Evolutionary conservation across 1,140 invertebrate genomes (phyloP).

Genomic region (Periplaneta americana): DNA sequence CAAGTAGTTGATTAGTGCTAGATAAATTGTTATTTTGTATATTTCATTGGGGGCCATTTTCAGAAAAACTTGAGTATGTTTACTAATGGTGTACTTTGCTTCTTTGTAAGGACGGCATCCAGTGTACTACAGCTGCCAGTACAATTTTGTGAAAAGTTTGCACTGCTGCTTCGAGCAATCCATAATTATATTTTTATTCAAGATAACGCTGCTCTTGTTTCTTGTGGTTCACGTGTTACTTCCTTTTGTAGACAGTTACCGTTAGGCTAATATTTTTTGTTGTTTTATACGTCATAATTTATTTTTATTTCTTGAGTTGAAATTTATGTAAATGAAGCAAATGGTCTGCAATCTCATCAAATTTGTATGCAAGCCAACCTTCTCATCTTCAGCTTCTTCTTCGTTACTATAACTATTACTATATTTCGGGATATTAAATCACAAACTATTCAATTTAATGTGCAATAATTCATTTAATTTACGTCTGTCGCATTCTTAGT

Average conservation of each 20-base stretch:
- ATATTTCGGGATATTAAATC: not conserved
- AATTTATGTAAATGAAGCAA: not conserved
- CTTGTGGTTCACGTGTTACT: not conserved
- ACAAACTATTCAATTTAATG: not conserved
- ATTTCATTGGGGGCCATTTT: constrained; percentile 14
- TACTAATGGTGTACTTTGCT: constrained; percentile 10
- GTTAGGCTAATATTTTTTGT: not conserved
- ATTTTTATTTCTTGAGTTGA: not conserved
- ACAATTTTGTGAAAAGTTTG: not conserved
- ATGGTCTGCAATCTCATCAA: not conserved
- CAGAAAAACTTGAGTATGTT: constrained; percentile 1
- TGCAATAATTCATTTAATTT: too few relatives aligned
- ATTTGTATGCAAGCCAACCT: not conserved
- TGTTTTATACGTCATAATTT: not conserved
- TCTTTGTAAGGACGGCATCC: not conserved
- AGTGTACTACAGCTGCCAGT: not conserved
- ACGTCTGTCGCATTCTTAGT: too few relatives aligned
- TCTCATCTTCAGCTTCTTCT: not conserved
- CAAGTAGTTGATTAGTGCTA: constrained; percentile 14
- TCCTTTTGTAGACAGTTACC: not conserved
- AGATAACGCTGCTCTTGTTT: not conserved
- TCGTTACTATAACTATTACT: not conserved
- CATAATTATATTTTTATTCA: not conserved
- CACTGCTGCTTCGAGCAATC: not conserved
- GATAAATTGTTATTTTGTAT: constrained; percentile 16